Percentiles rank a stretch among this genome's conserved stretches.
These are phyloP conservation scores for Laspeyria flexula DNA, from an alignment of 2,888 invertebrate genomes.

Conservation along the genomic window DNA sequence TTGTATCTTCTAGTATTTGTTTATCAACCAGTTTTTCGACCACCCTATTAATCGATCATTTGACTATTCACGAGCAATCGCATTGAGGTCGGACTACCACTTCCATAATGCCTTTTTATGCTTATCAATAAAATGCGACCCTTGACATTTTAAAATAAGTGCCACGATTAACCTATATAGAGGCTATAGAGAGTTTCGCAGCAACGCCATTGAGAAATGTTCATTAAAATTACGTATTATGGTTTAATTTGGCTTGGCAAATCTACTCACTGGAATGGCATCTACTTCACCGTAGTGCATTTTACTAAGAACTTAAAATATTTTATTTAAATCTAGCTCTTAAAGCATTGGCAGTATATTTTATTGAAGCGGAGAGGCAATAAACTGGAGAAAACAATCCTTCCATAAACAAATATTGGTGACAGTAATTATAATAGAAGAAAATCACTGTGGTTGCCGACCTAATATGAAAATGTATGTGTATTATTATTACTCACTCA, in stretches of 20 bases:
- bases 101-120: not conserved
- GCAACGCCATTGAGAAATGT: not conserved
- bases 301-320: conserved; percentile 21
- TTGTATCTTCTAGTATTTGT: too few species aligned
- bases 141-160: conserved; percentile 7
- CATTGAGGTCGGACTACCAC: too few species aligned
- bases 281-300: conserved; percentile 13
- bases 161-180: conserved; percentile 3
- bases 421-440: too few species aligned
- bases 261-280: conserved; percentile 1
- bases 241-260: not conserved
- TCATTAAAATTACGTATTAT: not conserved
- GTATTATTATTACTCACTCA: too few species aligned
- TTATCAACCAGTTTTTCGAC: too few species aligned
- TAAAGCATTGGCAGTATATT: conserved; percentile 8
- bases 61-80: too few species aligned
- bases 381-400: too few species aligned
- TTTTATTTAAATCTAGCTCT: conserved; percentile 20
- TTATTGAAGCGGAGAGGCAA: too few species aligned
- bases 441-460: too few species aligned
- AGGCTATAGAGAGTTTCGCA: not conserved
- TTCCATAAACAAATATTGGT: too few species aligned
- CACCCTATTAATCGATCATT: too few species aligned
- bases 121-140: conserved; percentile 3
- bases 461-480: too few species aligned